Evolutionary conservation across 2,113 vertebrate genomes (phyloP), one percentile per base, ranked within the genome.

Genomic region (Seriola aureovittata): DNA sequence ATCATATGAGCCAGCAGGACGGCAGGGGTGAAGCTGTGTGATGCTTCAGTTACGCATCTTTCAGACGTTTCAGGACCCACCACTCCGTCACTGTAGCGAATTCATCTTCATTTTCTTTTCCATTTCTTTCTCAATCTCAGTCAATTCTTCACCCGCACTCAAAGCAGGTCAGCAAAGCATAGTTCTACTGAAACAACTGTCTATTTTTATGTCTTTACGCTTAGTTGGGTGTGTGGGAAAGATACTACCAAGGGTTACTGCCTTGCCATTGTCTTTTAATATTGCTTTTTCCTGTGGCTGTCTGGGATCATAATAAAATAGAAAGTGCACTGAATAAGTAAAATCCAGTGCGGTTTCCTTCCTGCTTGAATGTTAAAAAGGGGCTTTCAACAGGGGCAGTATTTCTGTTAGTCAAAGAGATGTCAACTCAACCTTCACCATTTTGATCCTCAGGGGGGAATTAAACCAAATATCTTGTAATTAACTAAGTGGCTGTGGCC

Each of bases 401-500:
- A 25, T 80, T 80, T 58, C 62, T 29, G 52, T 29, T 13, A 8
- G 19, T 78, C 55, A 62, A 75, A 66, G 32, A 66, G 50, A 48
- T 38, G 71, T 77, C 64, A 44, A 44, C 36, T 34, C 42, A 44
- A 48, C 25, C 46, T 85, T 87, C 48, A 60, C 32, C 32, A 48
- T 14, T 78, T 42, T 25, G 34, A 63, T 81, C 85, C 90, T 63
- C 17, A 5, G 67, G 84, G 85, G 78, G 21, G 71, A 71, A 79
- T 88, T 78, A 79, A 86, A 87, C 86, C 74, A 88, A 73, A 86
- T 90, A 82, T 87, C 75, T 86, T 81, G 88, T 93, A 93, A 95
- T 95, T 93, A 94, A 93, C 88, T 90, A 93, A 94, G 92, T 91
- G 91, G 76, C 81, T 75, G 57, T 38, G 76, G 82, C 85, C 67